Evolutionary conservation across 2,113 vertebrate genomes (phyloP), one percentile per base, ranked within the genome.

Genomic region (Baryphthengus martii): DNA sequence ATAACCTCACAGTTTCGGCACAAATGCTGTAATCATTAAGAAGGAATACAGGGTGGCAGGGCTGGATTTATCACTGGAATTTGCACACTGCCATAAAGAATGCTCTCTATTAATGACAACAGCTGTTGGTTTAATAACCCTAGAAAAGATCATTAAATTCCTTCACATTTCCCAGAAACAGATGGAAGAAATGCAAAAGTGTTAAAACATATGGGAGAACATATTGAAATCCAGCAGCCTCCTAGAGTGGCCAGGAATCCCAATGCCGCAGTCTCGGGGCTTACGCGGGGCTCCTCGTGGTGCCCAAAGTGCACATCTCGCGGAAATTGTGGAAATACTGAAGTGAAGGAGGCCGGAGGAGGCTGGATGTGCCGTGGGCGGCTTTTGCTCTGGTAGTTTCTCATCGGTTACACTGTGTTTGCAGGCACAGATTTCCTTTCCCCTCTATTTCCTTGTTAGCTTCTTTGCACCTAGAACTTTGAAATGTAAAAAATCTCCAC

Each of bases 91-190:
- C 97, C 10, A 7, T 98, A 96, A 98, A 97, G 89, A 97, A 97
- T 97, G 97, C 98, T 97, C 97, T 98, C 96, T 97, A 98, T 98
- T 98, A 98, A 98, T 98, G 97, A 97, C 97, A 98, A 97, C 98
- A 98, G 98, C 98, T 98, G 98, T 97, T 93, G 81, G 97, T 97
- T 98, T 98, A 98, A 98, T 98, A 98, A 98, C 97, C 98, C 96
- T 96, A 95, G 96, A 97, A 98, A 98, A 98, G 95, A 98, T 97
- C 97, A 96, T 98, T 98, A 98, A 96, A 97, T 96, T 97, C 82
- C 92, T 96, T 95, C 94, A 84, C 95, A 91, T 97, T 98, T 97
- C 96, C 96, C 93, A 95, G 96, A 97, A 98, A 96, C 98, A 98
- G 98, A 98, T 98, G 98, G 98, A 96, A 97, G 97, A 96, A 97